Conservation (phyloP, 2,113 vertebrate species). For the Crotalus helleri region DNA sequence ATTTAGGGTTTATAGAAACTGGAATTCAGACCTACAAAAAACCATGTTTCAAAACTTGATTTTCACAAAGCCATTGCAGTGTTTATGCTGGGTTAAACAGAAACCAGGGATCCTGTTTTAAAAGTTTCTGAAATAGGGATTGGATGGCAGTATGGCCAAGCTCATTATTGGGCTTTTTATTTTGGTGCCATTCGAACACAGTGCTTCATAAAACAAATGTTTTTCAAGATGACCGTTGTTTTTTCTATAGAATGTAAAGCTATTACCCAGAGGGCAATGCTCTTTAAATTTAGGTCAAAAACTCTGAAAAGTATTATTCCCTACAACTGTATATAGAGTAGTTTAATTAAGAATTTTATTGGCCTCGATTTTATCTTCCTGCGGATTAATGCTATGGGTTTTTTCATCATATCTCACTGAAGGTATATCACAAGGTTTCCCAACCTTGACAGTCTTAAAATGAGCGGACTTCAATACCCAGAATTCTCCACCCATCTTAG, state of each 20-base stretch:
- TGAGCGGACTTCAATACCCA: neutral
- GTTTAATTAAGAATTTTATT: neutral
- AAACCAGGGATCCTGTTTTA: neutral
- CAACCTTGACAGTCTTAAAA: neutral
- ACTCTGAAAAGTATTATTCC: neutral
- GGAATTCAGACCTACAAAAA: neutral
- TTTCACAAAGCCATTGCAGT: neutral
- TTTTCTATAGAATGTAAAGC: neutral
- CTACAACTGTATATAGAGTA: too few species aligned
- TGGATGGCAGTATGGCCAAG: neutral
- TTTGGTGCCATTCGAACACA: neutral
- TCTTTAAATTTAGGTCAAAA: neutral
- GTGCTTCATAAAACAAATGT: neutral
- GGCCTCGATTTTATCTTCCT: neutral
- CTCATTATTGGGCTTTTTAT: neutral
- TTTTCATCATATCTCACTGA: neutral
- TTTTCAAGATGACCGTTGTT: neutral
- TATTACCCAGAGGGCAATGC: neutral
- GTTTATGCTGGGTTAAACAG: neutral
- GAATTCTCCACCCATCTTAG: neutral
- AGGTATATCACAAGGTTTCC: neutral
- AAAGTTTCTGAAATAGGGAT: neutral
- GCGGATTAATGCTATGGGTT: neutral
- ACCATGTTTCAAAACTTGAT: neutral
- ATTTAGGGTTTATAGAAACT: neutral